These are phyloP conservation scores for Sinohyriopsis cumingii DNA, from an alignment of 2,888 invertebrate genomes.

Conservation along the genomic window DNA sequence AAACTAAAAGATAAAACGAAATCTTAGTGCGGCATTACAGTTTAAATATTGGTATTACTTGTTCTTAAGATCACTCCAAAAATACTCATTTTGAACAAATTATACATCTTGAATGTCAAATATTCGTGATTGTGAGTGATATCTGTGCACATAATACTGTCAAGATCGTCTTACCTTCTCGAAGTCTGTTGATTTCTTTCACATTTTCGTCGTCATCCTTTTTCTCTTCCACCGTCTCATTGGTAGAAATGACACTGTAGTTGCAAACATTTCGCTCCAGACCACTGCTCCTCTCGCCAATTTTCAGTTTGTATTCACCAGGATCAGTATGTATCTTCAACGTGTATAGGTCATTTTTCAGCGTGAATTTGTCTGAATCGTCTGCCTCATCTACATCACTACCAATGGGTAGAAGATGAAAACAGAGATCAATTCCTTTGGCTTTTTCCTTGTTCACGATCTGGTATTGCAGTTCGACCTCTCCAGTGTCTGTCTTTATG, in stretches of 20 bases:
- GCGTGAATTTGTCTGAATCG: constrained; percentile 18
- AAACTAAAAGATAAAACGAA: too few relatives aligned
- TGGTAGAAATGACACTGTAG: constrained; percentile 46
- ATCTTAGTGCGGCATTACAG: too few relatives aligned
- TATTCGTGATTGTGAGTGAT: too few relatives aligned
- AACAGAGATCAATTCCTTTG: constrained; percentile 23
- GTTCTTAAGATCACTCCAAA: too few relatives aligned
- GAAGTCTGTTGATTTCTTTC: constrained; percentile 24
- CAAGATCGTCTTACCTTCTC: constrained; percentile 30
- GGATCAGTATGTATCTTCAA: constrained; percentile 24
- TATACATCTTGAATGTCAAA: too few relatives aligned
- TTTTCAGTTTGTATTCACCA: constrained; percentile 37
- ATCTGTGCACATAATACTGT: too few relatives aligned
- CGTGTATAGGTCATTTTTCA: constrained; percentile 29
- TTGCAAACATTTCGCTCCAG: constrained; percentile 60
- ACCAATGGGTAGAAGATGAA: constrained; percentile 21
- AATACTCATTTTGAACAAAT: too few relatives aligned
- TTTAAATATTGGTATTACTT: too few relatives aligned
- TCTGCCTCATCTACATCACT: constrained; percentile 19
- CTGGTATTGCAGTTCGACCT: constrained; percentile 33
- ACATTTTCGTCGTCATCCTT: constrained; percentile 2
- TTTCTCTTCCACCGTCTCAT: constrained; percentile 10
- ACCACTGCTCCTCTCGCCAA: constrained; percentile 26
- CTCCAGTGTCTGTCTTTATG: constrained; percentile 35
- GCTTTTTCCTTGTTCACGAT: constrained; percentile 30